Evolutionary conservation across 2,113 vertebrate species (phyloP).

Genomic region (Pedetes capensis): DNA sequence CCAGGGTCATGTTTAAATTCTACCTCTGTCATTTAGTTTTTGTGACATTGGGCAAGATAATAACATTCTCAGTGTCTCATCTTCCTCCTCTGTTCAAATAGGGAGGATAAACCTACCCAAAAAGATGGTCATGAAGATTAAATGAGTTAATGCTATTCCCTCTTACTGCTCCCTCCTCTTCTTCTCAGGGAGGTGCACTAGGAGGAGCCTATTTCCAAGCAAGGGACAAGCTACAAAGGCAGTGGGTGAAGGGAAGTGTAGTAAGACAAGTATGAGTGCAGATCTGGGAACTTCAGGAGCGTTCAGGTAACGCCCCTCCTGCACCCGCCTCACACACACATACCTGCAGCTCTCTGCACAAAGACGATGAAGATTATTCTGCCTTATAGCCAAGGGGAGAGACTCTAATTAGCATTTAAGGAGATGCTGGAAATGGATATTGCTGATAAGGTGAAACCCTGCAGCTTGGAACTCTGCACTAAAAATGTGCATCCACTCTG

Average conservation of each 20-base stretch:
- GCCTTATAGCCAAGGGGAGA: not conserved
- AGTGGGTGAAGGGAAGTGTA: rapidly evolving
- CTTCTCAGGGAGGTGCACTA: not conserved
- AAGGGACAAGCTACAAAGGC: not conserved
- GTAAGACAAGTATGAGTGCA: not conserved
- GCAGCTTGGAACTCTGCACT: not conserved
- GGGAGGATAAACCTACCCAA: not conserved
- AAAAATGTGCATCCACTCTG: conserved; percentile 42
- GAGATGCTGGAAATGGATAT: conserved; percentile 29
- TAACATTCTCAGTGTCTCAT: not conserved
- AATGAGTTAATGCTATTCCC: not conserved
- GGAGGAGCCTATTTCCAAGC: not conserved
- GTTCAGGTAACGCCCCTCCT: not conserved
- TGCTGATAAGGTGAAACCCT: conserved; percentile 3
- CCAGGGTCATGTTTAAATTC: not conserved
- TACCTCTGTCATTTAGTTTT: not conserved
- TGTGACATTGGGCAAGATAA: not conserved
- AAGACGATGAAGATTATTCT: not conserved
- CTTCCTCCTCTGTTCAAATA: not conserved
- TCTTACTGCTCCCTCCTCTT: not conserved
- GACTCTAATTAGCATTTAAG: conserved; percentile 53
- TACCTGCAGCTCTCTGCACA: not conserved
- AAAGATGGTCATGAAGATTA: not conserved
- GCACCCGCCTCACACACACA: too few relatives aligned
- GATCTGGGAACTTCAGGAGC: not conserved